These are phyloP conservation scores for Miltochrista miniata DNA, from an alignment of 2,888 invertebrate species.

Conservation along the genomic window DNA sequence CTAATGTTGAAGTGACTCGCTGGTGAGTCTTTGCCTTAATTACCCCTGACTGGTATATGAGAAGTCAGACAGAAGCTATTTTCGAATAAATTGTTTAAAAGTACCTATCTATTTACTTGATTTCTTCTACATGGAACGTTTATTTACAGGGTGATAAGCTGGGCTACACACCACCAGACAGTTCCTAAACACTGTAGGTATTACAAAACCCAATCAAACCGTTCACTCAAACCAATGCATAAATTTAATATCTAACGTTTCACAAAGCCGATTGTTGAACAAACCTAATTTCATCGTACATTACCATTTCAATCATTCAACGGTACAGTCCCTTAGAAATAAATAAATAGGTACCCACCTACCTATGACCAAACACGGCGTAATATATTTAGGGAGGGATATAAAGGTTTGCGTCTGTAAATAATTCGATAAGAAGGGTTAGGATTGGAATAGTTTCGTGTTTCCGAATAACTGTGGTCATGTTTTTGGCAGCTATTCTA, in stretches of 20 bases:
- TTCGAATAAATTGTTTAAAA: no score
- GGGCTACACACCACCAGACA: not conserved
- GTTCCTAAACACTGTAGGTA: conserved; percentile 9
- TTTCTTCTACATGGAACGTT: no score
- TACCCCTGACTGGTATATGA: no score
- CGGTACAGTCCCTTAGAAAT: conserved; percentile 9
- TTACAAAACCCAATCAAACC: no score
- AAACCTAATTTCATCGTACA: conserved; percentile 4
- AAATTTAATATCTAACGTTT: not conserved
- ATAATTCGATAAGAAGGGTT: conserved; percentile 32
- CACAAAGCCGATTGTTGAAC: conserved; percentile 1
- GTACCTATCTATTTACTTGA: no score
- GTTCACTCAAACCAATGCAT: not conserved
- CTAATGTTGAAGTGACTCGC: no score
- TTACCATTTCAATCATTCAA: conserved; percentile 17
- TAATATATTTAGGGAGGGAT: conserved; percentile 4
- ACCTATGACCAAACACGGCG: conserved; percentile 8
- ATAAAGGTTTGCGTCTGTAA: conserved; percentile 18
- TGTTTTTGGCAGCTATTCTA: conserved; percentile 1
- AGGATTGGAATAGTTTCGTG: conserved; percentile 10
- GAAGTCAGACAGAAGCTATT: no score
- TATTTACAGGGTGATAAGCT: no score
- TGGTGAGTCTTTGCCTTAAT: no score
- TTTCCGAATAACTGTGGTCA: not conserved
- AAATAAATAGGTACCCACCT: conserved; percentile 14